Evolutionary conservation across 2,797 vertebrate genomes (phyloP).

Genomic region (Falco biarmicus): DNA sequence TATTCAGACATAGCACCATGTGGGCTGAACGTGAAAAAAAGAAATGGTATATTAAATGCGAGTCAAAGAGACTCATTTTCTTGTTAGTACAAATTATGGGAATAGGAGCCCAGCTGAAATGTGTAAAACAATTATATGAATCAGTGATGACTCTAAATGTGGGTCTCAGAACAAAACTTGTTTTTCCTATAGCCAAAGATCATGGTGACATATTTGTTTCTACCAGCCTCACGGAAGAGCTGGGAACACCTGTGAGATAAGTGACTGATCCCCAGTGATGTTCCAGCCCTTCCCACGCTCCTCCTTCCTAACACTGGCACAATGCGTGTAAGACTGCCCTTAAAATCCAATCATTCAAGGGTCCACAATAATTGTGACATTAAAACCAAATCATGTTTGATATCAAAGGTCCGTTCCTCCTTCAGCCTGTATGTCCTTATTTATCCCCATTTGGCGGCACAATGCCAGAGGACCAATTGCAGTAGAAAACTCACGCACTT

Average conservation of each 20-base stretch:
- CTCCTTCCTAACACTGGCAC: background rate
- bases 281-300: background rate
- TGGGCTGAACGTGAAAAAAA: constrained; percentile 51
- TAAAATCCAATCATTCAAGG: background rate
- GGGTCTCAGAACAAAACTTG: background rate
- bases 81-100: constrained; percentile 32
- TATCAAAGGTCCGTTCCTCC: background rate
- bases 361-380: background rate
- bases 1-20: constrained; percentile 47
- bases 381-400: background rate
- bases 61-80: constrained; percentile 18
- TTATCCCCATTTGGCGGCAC: background rate
- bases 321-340: background rate
- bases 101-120: background rate
- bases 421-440: background rate
- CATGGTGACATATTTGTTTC: background rate
- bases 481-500: background rate
- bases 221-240: background rate
- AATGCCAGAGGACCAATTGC: background rate
- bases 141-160: background rate
- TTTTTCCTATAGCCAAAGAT: background rate
- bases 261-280: background rate
- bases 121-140: background rate
- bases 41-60: background rate
- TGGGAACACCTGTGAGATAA: background rate